Evolutionary conservation across 2,888 invertebrate genomes (phyloP).

Genomic region (Antheraea assamensis): DNA sequence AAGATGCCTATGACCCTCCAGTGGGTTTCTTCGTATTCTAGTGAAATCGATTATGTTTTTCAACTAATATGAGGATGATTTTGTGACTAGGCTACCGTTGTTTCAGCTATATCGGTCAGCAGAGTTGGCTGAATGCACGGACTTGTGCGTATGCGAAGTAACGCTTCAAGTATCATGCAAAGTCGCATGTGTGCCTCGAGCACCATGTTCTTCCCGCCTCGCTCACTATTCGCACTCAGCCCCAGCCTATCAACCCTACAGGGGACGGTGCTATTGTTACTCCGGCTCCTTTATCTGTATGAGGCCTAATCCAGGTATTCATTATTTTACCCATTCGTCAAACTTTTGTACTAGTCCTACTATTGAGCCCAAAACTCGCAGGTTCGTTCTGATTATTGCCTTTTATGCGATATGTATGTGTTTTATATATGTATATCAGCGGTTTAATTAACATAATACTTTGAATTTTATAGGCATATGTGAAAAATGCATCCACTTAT

Average conservation of each 20-base stretch:
- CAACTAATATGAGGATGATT: no score
- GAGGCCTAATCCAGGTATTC: constrained; percentile 85
- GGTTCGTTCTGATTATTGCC: no score
- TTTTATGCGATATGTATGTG: no score
- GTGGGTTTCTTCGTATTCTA: no score
- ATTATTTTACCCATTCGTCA: neutral
- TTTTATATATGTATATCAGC: no score
- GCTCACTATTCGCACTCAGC: constrained; percentile 96
- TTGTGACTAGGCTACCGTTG: neutral
- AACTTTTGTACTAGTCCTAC: no score
- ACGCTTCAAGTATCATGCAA: constrained; percentile 91
- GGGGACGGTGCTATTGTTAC: constrained; percentile 95
- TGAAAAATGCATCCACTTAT: no score
- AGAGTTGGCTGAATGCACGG: constrained; percentile 92
- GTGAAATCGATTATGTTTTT: no score
- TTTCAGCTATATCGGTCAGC: constrained; percentile 90
- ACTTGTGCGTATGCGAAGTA: constrained; percentile 92
- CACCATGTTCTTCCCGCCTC: constrained; percentile 92
- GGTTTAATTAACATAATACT: no score
- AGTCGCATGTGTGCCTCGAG: constrained; percentile 93
- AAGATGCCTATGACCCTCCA: no score
- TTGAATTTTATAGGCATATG: no score
- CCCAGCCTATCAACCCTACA: constrained; percentile 94
- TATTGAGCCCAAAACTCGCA: no score
- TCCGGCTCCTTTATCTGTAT: constrained; percentile 96